Evolutionary conservation across 2,888 invertebrate species (phyloP), one percentile per base, ranked within the genome.

Genomic region (Agrotis exclamationis): DNA sequence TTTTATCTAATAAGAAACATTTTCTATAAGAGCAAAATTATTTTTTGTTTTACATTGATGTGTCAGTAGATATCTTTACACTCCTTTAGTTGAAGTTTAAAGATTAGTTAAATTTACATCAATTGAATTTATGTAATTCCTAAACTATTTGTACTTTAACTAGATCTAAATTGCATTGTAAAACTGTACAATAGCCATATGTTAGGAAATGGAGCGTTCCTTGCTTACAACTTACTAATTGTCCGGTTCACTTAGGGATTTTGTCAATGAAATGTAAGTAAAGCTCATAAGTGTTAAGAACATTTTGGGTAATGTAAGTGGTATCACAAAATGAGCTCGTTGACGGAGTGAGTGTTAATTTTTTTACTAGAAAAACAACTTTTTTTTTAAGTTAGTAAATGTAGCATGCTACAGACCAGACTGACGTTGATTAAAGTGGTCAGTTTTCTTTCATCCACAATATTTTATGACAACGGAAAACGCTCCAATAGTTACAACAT

Each of bases 391-490:
- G 93, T 95, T 95, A 95, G 94, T 93, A 89, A 94, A 94, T 94
- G 95, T 95, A 95, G 96, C 92, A 86, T 91, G 94, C 94, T 94
- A 94, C 94, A 92, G 90, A 93, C 87, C 91, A 89, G 94, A 93
- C 95, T 95, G 96, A 94, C 93, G 88, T 90, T 92, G 88, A 90
- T 90, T 91, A 88, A 93, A 92, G 92, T 92, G 90, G 93, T 95
- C 95, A 94, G 95, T 94, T 96, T 96, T 96, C 96, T 96, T 96
- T 96, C 95, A 96, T 96, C 96, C 96, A 96, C 96, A 96, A 96
- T 96, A 96, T 96, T 93, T 91, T 90, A 88, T 90, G 91, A 91
- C 88, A 79, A 79, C 85, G 88, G 92, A 89, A 93, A 93, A 92
- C 93, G 95, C 95, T 96, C 95, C 95, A 89, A 93, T 93, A 94